A percentile compares a stretch with the other conserved stretches of the same genome.
Conservation (phyloP, 2,797 vertebrate species). For the Meriones psammophilus region DNA sequence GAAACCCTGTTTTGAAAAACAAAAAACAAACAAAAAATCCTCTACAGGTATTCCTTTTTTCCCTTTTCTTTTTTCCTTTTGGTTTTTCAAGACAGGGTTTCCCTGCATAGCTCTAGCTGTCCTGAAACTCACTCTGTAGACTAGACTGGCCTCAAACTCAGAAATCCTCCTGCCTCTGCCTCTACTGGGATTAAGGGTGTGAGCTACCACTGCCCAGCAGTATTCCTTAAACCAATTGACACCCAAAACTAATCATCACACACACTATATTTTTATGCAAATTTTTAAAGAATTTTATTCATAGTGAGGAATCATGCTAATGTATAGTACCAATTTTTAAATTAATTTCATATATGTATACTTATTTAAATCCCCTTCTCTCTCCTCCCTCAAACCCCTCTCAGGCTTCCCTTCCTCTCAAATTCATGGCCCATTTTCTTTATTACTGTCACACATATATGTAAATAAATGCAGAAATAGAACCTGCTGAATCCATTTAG, state of each 20-base stretch:
- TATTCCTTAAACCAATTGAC: background rate
- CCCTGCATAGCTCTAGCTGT: background rate
- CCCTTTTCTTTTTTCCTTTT: background rate
- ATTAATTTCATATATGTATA: background rate
- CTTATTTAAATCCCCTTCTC: background rate
- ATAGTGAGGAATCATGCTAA: background rate
- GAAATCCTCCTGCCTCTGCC: background rate
- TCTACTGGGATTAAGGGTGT: background rate
- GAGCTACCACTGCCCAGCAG: background rate
- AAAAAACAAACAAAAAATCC: too few relatives aligned
- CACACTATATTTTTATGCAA: background rate
- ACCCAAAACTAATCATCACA: background rate
- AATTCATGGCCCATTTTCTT: background rate
- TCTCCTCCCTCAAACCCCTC: too few relatives aligned
- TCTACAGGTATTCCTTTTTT: background rate
- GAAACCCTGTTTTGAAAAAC: too few relatives aligned
- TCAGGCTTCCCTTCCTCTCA: background rate
- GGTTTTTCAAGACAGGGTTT: background rate
- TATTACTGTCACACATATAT: background rate
- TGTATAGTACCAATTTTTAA: background rate
- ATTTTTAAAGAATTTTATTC: background rate
- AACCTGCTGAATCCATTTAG: background rate
- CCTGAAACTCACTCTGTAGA: background rate
- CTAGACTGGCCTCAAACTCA: background rate
- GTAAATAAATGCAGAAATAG: background rate